These are phyloP conservation scores for Isoperla grammatica DNA, from an alignment of 2,888 invertebrate genomes.

Conservation along the genomic window DNA sequence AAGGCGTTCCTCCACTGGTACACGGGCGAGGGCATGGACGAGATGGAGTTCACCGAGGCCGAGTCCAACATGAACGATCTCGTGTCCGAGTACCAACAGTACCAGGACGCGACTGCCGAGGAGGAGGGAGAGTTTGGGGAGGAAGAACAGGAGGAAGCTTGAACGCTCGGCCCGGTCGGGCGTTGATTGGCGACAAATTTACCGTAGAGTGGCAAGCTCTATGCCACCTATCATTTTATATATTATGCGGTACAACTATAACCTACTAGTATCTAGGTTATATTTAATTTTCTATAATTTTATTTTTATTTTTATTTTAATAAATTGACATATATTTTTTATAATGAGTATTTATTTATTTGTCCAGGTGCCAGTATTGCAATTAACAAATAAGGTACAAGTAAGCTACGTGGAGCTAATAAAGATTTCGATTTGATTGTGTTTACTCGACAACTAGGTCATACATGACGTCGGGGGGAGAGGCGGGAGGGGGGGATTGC, in stretches of 20 bases:
- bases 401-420: no score
- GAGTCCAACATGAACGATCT: slow-evolving; percentile 69
- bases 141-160: no score
- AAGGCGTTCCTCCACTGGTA: slow-evolving; percentile 77
- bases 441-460: no score
- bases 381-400: no score
- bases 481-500: no score
- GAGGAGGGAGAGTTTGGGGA: slow-evolving; percentile 41
- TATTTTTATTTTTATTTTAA: slow-evolving; percentile 6
- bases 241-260: neutral
- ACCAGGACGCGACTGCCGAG: slow-evolving; percentile 72
- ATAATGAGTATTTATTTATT: neutral
- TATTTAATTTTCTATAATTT: neutral
- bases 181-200: no score
- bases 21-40: slow-evolving; percentile 95
- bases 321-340: neutral
- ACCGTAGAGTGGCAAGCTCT: no score
- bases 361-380: no score
- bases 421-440: no score
- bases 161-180: no score
- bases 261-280: no score
- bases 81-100: slow-evolving; percentile 70
- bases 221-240: neutral
- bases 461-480: no score
- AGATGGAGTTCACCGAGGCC: slow-evolving; percentile 94